phyloP scores from a whole-genome alignment of 2,888 invertebrate species.

The Eutolmus rufibarbis region DNA sequence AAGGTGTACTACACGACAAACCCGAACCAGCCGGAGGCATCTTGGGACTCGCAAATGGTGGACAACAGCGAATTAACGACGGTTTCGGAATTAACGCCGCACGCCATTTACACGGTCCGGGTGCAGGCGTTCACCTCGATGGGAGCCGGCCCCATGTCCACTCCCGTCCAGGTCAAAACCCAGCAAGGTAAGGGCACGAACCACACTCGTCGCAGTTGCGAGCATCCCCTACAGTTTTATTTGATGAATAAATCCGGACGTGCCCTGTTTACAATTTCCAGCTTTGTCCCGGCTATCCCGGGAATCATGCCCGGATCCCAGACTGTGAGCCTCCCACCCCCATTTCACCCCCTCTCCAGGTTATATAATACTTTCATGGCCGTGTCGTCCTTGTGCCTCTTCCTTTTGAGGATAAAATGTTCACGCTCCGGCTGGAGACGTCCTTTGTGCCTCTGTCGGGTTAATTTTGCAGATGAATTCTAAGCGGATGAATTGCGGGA shows the following conservation, averaged over 20 bases:
- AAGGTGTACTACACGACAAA: conserved; percentile 96
- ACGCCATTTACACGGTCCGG: conserved; percentile 92
- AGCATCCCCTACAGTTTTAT: conserved; percentile 5
- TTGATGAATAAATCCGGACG: conserved; percentile 5
- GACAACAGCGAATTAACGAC: conserved; percentile 93
- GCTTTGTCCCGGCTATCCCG: background rate
- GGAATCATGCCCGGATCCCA: background rate
- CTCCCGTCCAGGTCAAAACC: conserved; percentile 97
- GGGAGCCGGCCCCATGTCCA: conserved; percentile 93
- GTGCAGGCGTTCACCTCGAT: conserved; percentile 94
- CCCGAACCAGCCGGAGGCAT: conserved; percentile 82
- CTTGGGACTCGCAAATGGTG: conserved; percentile 93
- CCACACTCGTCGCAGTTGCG: background rate
- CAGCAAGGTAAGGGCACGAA: conserved; percentile 78
- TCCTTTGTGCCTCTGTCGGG: background rate
- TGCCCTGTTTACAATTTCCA: background rate
- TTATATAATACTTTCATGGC: background rate
- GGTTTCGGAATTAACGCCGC: conserved; percentile 88
- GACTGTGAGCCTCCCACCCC: background rate
- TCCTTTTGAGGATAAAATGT: background rate
- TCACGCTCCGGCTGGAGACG: background rate
- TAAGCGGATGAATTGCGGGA: background rate
- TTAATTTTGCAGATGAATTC: conserved; percentile 2
- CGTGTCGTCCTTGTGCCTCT: background rate
- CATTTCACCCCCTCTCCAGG: background rate